Conservation (phyloP, 2,113 vertebrate species). For the Actenoides hombroni region DNA sequence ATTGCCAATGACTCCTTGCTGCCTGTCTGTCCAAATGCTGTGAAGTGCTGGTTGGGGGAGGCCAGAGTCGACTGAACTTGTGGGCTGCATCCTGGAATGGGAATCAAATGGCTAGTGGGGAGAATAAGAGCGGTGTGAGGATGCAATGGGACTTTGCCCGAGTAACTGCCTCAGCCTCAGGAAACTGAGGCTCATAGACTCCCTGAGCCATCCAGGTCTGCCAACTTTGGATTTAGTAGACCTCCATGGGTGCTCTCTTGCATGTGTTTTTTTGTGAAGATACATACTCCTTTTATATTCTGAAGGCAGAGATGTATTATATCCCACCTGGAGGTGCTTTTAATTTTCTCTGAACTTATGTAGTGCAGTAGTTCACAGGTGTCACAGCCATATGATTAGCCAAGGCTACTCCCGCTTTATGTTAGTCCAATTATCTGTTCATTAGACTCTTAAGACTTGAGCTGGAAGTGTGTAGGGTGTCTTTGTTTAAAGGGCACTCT, state of each 20-base stretch:
- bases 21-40: not conserved
- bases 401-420: slow-evolving; percentile 56
- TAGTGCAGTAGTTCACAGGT: slow-evolving; percentile 41
- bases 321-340: slow-evolving; percentile 51
- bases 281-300: not conserved
- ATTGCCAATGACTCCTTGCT: not conserved
- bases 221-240: not conserved
- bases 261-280: not conserved
- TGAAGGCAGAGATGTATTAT: slow-evolving; percentile 31
- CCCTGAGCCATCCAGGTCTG: not conserved
- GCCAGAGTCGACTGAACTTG: not conserved
- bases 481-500: slow-evolving; percentile 74
- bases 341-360: slow-evolving; percentile 55
- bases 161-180: not conserved
- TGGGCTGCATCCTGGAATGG: not conserved
- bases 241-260: not conserved
- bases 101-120: not conserved
- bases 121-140: not conserved
- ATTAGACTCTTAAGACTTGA: slow-evolving; percentile 69
- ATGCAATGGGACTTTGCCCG: not conserved
- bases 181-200: not conserved
- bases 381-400: slow-evolving; percentile 57
- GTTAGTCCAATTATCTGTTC: slow-evolving; percentile 76
- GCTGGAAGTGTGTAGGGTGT: slow-evolving; percentile 53
- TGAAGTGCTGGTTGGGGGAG: not conserved